Evolutionary conservation across 1,140 invertebrate genomes (phyloP), one percentile per base, ranked within the genome.

Genomic region (Ceratoteleas bidentatus): DNA sequence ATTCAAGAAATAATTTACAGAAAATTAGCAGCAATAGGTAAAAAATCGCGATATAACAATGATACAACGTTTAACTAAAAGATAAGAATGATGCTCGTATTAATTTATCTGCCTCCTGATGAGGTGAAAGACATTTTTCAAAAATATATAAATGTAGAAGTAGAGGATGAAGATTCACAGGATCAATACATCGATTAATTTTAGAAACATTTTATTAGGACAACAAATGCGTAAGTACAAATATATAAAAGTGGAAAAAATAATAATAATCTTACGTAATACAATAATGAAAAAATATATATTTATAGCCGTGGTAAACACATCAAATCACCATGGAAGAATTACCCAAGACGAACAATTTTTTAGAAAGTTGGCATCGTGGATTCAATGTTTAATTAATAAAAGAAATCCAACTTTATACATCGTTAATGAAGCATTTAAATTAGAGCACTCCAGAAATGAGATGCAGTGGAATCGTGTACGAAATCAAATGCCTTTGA

Each of bases 151-250:
- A 58, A 58, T 24, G 36, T 43, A 16, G 7, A 16, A 2, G 24
- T 58, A 24, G 56, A 10, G 3, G 56, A 58, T 11, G 15, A 45
- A 10, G 56, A 58, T 58, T 10, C 16, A 24, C 2, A 43, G 13
- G 56, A 58, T 40, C 36, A 58, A 4, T 58, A 43, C 16, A 43
- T 58, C 40, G 24, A 58, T n/a, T 58, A 58, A 24, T 58, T 16
- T 43, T 11, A 58, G 45, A 43, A 45, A 2, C 16, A 58, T 43
- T 58, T 16, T 34, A 45, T 58, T 24, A 38, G 56, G 45, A 58
- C 2, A 16, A 58, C 7, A 58, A 58, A 58, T 24, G 38, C 56
- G 38, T 58, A 58, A 10, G 38, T 43, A 58, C 11, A 9, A 9
- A 13, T 47, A n/a, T n/a, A 13, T 47, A n/a, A 4, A n/a, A 47